Base-by-base conservation (phyloP, 1,140 invertebrate species). In the Solenopsis fugax region DNA sequence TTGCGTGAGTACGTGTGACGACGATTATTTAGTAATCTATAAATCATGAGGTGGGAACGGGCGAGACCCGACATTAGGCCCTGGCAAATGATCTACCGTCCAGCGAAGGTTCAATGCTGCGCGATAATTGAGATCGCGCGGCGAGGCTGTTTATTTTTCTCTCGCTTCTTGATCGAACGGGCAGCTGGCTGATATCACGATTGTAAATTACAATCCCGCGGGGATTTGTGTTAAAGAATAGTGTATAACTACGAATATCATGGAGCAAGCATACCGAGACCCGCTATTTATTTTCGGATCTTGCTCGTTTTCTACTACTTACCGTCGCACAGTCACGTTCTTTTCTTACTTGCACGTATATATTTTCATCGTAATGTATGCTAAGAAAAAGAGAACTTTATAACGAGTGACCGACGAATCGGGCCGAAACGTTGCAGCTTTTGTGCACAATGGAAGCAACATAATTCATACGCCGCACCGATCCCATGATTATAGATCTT, bases 61-160 rank as follows among this genome's bases (percentile, higher is more conserved):
- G 48, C 78, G 65, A 84, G 78, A 91, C 86, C 84, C n/a, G 34
- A 48, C 21, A 91, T 91, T 91, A 91, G 45, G 52, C 73, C 45
- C 62, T 48, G 56, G 87, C 72, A 65, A 91, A 87, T 91, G 72
- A 86, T 87, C 86, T 29, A 34, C 56, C 52, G 21, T 60, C 69
- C 64, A 54, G 13, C 62, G 24, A 16, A 13, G 48, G 41, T 54
- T 69, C 62, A 80, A 64, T 56, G 45, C 50, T 37, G n/a, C 54
- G 56, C 86, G 58, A 88, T 91, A 67, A 85, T 88, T 82, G 72
- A 64, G 41, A 67, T 73, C 7, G 56, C 60, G 37, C 58, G 52
- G 52, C 45, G 48, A 48, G 58, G 12, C 13, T 52, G 41, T 78
- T 52, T 60, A 86, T 82, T 60, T 73, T 72, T n/a, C 67, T 56